phyloP scores from a whole-genome alignment of 2,888 invertebrate genomes.

The Pomacea canaliculata region DNA sequence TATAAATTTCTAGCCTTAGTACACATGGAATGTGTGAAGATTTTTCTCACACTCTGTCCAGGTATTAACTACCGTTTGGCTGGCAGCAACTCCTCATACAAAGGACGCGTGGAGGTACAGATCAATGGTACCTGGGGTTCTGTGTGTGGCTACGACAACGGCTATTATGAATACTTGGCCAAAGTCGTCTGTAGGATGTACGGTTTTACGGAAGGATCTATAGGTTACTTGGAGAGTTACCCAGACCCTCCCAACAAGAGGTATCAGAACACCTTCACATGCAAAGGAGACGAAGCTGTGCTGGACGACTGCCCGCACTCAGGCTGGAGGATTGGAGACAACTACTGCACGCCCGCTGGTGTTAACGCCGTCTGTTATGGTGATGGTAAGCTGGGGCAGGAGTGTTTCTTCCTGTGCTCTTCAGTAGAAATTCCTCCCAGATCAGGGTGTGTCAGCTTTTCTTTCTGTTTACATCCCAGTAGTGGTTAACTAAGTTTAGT shows the following conservation, averaged over 20 bases:
- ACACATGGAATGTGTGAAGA: no score
- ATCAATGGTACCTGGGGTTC: slow-evolving; percentile 79
- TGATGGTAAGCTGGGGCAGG: slow-evolving; percentile 39
- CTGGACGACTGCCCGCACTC: slow-evolving; percentile 52
- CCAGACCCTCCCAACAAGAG: slow-evolving; percentile 14
- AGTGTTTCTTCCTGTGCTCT: no score
- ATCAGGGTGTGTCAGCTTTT: no score
- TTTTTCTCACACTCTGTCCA: slow-evolving; percentile 12
- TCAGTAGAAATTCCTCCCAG: no score
- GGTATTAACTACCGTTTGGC: slow-evolving; percentile 47
- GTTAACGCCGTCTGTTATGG: slow-evolving; percentile 53
- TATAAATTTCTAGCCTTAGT: slow-evolving; percentile 41
- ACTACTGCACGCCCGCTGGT: slow-evolving; percentile 45
- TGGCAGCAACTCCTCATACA: slow-evolving; percentile 37
- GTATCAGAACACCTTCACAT: slow-evolving; percentile 54
- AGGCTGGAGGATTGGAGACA: slow-evolving; percentile 44
- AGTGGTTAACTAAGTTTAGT: no score
- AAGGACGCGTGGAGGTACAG: slow-evolving; percentile 76
- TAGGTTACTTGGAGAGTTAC: slow-evolving; percentile 12
- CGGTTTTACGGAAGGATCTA: slow-evolving; percentile 13
- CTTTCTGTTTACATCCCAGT: no score
- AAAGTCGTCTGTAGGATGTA: slow-evolving; percentile 71
- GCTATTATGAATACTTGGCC: slow-evolving; percentile 77
- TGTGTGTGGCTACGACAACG: slow-evolving; percentile 73
- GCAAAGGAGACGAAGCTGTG: slow-evolving; percentile 47